phyloP scores from a whole-genome alignment of 2,888 invertebrate genomes.

The Zaprionus bogoriensis region DNA sequence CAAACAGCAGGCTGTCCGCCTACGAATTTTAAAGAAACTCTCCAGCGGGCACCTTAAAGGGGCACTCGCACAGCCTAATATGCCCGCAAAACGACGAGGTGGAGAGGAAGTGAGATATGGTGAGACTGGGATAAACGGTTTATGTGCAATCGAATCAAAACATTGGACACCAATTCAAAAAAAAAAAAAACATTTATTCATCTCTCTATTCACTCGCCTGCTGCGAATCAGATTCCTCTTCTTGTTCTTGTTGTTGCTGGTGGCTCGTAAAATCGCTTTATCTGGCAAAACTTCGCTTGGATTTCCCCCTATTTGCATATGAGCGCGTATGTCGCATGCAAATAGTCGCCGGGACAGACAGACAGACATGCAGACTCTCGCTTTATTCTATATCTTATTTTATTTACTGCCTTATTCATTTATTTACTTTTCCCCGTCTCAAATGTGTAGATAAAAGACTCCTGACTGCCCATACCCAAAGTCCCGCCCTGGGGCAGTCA shows the following conservation, averaged over 20 bases:
- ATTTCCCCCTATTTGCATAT: slow-evolving; percentile 49
- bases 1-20: slow-evolving; percentile 1
- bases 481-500: slow-evolving; percentile 54
- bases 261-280: slow-evolving; percentile 44
- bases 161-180: slow-evolving; percentile 11
- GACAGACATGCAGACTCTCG: too few relatives aligned
- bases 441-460: slow-evolving; percentile 47
- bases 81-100: neutral
- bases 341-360: slow-evolving; percentile 42
- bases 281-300: slow-evolving; percentile 32
- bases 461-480: slow-evolving; percentile 27
- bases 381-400: slow-evolving; percentile 14
- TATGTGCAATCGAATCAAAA: slow-evolving; percentile 16
- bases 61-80: neutral
- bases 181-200: slow-evolving; percentile 17
- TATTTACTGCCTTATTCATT: slow-evolving; percentile 13
- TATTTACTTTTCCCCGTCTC: slow-evolving; percentile 19
- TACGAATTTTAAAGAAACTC: slow-evolving; percentile 5
- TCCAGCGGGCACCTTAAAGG: neutral
- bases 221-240: slow-evolving; percentile 37
- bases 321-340: slow-evolving; percentile 40
- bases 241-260: too few relatives aligned
- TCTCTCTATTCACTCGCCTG: slow-evolving; percentile 2
- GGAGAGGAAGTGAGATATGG: too few relatives aligned
- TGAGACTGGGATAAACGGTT: slow-evolving; percentile 6